These are phyloP conservation scores for Odontophorus gujanensis DNA, from an alignment of 2,113 vertebrate genomes.

Conservation along the genomic window DNA sequence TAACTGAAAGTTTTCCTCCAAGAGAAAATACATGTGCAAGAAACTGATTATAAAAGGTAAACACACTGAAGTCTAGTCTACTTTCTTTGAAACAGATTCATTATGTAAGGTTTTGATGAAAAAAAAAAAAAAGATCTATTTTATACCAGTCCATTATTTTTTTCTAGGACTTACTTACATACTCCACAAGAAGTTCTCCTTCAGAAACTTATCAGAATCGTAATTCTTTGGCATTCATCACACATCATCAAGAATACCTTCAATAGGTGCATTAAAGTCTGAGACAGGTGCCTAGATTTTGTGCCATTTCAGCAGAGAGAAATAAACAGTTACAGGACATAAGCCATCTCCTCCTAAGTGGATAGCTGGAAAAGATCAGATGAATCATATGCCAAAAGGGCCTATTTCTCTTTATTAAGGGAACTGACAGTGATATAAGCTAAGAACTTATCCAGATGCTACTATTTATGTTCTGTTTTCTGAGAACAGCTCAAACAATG, in stretches of 20 bases:
- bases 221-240: neutral
- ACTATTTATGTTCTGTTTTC: neutral
- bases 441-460: neutral
- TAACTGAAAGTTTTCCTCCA: neutral
- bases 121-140: neutral
- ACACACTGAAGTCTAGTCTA: neutral
- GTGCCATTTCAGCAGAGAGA: neutral
- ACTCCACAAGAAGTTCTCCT: neutral
- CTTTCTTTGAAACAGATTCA: neutral
- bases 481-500: neutral
- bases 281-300: neutral
- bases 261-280: neutral
- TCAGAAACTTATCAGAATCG: neutral
- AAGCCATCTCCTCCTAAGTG: neutral
- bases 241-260: neutral
- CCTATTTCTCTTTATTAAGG: neutral
- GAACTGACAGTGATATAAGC: neutral
- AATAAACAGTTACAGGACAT: neutral
- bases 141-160: neutral
- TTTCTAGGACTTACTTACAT: neutral
- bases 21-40: rapidly evolving
- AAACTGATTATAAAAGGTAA: neutral
- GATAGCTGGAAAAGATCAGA: neutral
- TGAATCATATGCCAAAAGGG: neutral
- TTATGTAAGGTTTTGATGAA: neutral